Percentiles rank a stretch among this genome's conserved stretches.
Conservation (phyloP, 2,888 invertebrate species). For the Herminia tarsipennalis region DNA sequence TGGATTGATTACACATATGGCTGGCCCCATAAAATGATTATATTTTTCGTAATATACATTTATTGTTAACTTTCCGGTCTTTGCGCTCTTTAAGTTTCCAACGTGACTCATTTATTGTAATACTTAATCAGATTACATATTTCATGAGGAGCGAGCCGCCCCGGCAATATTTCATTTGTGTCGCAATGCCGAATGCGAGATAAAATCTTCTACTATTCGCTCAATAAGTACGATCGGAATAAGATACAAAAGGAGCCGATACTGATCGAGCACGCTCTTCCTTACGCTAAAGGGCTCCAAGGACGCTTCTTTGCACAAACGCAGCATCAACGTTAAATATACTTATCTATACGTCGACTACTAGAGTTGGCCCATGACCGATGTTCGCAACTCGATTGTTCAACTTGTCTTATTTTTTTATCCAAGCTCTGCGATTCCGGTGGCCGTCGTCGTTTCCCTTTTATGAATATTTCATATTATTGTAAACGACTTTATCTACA, state of each 20-base stretch:
- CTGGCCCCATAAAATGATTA: too few species aligned
- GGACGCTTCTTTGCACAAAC: slow-evolving; percentile 56
- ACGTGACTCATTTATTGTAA: slow-evolving; percentile 60
- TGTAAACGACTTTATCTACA: slow-evolving; percentile 76
- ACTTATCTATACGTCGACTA: slow-evolving; percentile 39
- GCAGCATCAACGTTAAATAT: slow-evolving; percentile 42
- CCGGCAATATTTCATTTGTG: slow-evolving; percentile 70
- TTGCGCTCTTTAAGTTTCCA: slow-evolving; percentile 50
- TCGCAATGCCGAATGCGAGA: slow-evolving; percentile 68
- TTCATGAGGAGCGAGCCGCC: slow-evolving; percentile 65
- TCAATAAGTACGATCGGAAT: slow-evolving; percentile 67
- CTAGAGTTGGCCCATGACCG: slow-evolving; percentile 41
- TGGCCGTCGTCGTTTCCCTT: slow-evolving; percentile 67
- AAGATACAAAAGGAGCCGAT: slow-evolving; percentile 67
- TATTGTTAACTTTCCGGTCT: slow-evolving; percentile 51
- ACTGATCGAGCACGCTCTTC: slow-evolving; percentile 55
- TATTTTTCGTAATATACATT: too few species aligned
- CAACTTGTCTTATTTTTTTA: slow-evolving; percentile 52
- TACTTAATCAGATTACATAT: slow-evolving; percentile 69
- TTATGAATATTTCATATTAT: slow-evolving; percentile 82
- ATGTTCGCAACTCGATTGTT: slow-evolving; percentile 59
- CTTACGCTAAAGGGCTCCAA: slow-evolving; percentile 45
- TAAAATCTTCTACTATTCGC: slow-evolving; percentile 69
- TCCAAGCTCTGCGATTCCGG: slow-evolving; percentile 58
- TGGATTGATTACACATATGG: too few species aligned